Conservation (phyloP, 2,797 vertebrate species). For the Sebastes diploproa region DNA sequence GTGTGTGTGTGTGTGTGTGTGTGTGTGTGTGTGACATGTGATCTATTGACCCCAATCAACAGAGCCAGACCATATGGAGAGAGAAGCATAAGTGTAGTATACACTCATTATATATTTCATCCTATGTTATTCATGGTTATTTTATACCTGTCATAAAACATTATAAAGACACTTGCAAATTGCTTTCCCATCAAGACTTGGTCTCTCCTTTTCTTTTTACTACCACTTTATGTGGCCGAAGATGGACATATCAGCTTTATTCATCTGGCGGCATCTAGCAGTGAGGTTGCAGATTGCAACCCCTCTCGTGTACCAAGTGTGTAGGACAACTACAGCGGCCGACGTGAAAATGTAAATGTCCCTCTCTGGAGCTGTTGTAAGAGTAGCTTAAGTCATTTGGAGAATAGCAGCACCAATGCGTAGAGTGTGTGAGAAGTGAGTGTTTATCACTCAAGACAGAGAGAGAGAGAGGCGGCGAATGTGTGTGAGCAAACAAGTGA, state of each 20-base stretch:
- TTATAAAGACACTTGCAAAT: background rate
- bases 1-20: background rate
- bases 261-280: too few relatives aligned
- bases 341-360: too few relatives aligned
- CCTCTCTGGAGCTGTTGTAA: too few relatives aligned
- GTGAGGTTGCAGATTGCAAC: too few relatives aligned
- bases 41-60: slow-evolving; percentile 47
- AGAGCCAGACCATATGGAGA: slow-evolving; percentile 1
- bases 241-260: background rate
- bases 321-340: too few relatives aligned
- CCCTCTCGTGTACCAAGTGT: too few relatives aligned
- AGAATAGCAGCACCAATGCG: too few relatives aligned
- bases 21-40: slow-evolving; percentile 1
- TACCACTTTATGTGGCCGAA: background rate
- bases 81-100: background rate
- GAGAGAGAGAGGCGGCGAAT: too few relatives aligned
- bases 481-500: too few relatives aligned
- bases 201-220: background rate
- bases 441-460: too few relatives aligned
- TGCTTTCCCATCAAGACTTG: background rate
- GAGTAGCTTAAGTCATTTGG: too few relatives aligned
- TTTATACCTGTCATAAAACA: background rate
- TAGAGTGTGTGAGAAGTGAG: too few relatives aligned
- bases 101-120: background rate
- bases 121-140: background rate